Evolutionary conservation across 2,888 invertebrate genomes (phyloP).

Genomic region (Machimus rusticus): DNA sequence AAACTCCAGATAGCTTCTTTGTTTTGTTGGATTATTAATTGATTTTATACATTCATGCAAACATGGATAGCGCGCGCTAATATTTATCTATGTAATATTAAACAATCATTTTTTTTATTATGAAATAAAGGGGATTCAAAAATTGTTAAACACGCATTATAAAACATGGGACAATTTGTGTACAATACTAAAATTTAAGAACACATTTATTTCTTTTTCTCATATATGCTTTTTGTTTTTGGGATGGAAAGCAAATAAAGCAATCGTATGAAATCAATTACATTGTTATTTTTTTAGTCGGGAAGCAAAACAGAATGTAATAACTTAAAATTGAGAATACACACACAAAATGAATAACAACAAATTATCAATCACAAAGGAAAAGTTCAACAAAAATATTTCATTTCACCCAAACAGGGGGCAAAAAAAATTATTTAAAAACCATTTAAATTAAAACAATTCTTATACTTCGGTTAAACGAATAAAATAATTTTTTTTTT

Average conservation of each 20-base stretch:
- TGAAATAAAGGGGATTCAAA: not conserved
- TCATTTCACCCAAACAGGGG: not conserved
- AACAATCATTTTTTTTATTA: not conserved
- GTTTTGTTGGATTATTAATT: not conserved
- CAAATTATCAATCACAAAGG: not conserved
- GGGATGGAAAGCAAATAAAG: slow-evolving; percentile 16
- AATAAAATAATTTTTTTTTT: slow-evolving; percentile 39
- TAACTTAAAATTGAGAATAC: not conserved
- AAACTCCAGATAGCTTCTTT: not conserved
- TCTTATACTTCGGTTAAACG: not conserved
- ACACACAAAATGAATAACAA: slow-evolving; percentile 1
- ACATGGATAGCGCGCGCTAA: slow-evolving; percentile 39
- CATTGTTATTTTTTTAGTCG: not conserved
- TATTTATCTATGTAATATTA: slow-evolving; percentile 4
- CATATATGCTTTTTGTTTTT: not conserved
- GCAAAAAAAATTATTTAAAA: not conserved
- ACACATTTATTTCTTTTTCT: not conserved
- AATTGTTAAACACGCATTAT: not conserved
- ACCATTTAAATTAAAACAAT: slow-evolving; percentile 18
- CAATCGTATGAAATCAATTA: not conserved
- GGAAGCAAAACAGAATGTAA: not conserved
- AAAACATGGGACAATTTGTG: not conserved
- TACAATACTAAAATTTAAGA: not conserved
- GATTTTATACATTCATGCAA: slow-evolving; percentile 38
- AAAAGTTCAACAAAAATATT: not conserved